Conservation (phyloP, 2,888 invertebrate genomes). For the Drosophila monieri region DNA sequence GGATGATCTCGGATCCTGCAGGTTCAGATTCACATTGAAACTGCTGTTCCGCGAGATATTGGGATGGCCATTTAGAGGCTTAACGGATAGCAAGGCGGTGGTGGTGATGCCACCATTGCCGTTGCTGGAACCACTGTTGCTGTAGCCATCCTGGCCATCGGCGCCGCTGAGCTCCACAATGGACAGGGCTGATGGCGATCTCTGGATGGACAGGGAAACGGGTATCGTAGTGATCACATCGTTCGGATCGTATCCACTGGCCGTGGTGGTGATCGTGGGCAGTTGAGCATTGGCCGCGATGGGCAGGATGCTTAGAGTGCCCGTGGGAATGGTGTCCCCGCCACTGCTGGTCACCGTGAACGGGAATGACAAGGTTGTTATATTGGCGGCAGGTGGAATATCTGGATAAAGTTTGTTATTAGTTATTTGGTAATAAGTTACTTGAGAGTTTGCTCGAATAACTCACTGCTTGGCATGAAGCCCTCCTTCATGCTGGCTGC, state of each 20-base stretch:
- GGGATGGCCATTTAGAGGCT: conserved; percentile 66
- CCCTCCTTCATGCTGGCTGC: conserved; percentile 85
- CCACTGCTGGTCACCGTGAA: conserved; percentile 81
- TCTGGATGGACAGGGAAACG: conserved; percentile 79
- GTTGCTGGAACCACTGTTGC: conserved; percentile 55
- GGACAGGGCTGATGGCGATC: conserved; percentile 74
- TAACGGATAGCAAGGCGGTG: conserved; percentile 76
- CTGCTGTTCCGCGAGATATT: conserved; percentile 81
- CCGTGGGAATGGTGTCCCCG: conserved; percentile 75
- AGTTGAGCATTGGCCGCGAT: conserved; percentile 68
- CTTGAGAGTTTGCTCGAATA: background rate
- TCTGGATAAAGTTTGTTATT: conserved; percentile 29
- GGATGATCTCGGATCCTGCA: conserved; percentile 78
- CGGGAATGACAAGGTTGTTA: conserved; percentile 83
- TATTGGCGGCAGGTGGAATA: conserved; percentile 73
- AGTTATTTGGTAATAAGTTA: background rate
- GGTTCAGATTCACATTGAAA: conserved; percentile 75
- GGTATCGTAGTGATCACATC: conserved; percentile 81
- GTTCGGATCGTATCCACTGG: conserved; percentile 71
- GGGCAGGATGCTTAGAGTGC: conserved; percentile 81
- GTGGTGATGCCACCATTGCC: conserved; percentile 63
- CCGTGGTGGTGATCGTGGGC: conserved; percentile 77
- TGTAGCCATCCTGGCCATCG: conserved; percentile 46
- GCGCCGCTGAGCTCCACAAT: conserved; percentile 69
- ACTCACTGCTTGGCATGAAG: conserved; percentile 65